Conservation (phyloP, 2,797 vertebrate species). For the Syncerus caffer region DNA sequence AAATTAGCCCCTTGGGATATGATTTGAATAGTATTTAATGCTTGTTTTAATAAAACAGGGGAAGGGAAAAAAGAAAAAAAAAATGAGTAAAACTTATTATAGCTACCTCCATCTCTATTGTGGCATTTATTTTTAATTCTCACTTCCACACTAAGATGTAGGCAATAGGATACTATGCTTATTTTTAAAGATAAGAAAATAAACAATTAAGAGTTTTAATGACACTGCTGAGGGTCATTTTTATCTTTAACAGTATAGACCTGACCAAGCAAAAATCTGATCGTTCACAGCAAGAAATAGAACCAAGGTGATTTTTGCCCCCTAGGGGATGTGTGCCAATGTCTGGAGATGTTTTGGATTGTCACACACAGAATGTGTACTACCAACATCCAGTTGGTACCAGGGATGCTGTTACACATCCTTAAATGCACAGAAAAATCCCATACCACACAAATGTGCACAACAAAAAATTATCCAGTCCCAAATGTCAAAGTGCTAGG, state of each 20-base stretch:
- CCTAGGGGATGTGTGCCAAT: background rate
- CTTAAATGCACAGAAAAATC: background rate
- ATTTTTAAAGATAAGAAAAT: background rate
- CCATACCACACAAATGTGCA: accelerated
- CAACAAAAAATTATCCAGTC: background rate
- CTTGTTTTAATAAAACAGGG: background rate
- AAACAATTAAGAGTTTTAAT: background rate
- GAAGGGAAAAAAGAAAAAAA: background rate
- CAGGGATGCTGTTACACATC: background rate
- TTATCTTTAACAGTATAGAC: background rate
- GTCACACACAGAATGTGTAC: background rate
- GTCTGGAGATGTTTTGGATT: background rate
- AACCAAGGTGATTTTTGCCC: background rate
- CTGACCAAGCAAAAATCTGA: background rate
- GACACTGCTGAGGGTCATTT: background rate
- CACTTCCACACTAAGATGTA: background rate
- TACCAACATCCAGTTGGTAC: background rate
- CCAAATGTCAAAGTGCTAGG: background rate
- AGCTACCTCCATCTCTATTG: background rate
- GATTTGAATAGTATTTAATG: background rate
- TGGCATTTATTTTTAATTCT: conserved; percentile 10
- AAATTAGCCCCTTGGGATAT: background rate
- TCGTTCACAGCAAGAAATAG: background rate
- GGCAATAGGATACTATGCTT: background rate
- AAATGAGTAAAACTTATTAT: background rate